Conservation (phyloP, 1,140 invertebrate genomes). For the Drosophila truncata region DNA sequence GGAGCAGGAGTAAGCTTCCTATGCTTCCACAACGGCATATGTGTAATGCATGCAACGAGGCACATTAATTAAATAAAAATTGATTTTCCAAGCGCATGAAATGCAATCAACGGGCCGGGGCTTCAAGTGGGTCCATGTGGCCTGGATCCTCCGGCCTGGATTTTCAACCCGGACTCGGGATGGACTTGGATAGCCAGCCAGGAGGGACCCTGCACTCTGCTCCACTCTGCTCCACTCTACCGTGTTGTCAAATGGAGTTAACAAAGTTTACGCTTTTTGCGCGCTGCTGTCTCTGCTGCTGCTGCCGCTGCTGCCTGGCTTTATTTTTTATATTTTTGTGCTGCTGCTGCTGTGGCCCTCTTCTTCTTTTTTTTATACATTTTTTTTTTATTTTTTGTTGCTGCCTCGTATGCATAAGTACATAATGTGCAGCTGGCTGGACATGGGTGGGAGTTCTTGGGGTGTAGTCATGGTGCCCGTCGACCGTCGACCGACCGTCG, state of each 20-base stretch:
- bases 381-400: conserved; percentile 11
- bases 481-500: too few species aligned
- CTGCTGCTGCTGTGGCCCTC: conserved; percentile 19
- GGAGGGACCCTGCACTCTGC: background rate
- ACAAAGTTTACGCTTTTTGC: conserved; percentile 79
- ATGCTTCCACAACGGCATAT: conserved; percentile 6
- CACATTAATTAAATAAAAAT: conserved; percentile 83
- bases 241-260: conserved; percentile 79
- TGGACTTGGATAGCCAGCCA: conserved; percentile 9
- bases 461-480: conserved; percentile 37
- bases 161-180: conserved; percentile 5
- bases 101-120: conserved; percentile 75
- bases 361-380: background rate
- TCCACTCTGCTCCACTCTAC: conserved; percentile 26
- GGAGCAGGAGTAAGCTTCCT: background rate
- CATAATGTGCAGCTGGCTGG: conserved; percentile 74
- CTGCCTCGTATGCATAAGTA: conserved; percentile 74
- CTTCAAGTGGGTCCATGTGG: conserved; percentile 68
- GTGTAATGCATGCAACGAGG: conserved; percentile 70
- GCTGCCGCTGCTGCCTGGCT: conserved; percentile 17
- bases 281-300: conserved; percentile 54
- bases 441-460: conserved; percentile 23
- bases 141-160: conserved; percentile 47
- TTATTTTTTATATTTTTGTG: conserved; percentile 33
- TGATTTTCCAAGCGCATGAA: conserved; percentile 81